Evolutionary conservation across 2,797 vertebrate species (phyloP).

Genomic region (Zenarchopterus dispar): DNA sequence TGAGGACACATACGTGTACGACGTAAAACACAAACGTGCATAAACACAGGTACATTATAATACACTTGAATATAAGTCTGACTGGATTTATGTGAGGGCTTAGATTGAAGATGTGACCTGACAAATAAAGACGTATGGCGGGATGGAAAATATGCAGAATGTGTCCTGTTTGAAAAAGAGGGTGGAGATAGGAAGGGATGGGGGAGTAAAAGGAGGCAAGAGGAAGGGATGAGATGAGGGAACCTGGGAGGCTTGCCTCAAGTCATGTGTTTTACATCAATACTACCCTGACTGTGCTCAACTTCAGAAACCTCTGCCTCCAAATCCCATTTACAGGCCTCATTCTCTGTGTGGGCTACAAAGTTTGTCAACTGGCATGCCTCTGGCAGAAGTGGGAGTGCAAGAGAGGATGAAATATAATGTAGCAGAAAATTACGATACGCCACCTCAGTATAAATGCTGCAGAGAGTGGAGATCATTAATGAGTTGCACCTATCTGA

Average conservation of each 20-base stretch:
- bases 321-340: conserved; percentile 38
- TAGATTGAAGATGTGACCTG: conserved; percentile 59
- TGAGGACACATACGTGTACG: conserved; percentile 20
- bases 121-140: conserved; percentile 51
- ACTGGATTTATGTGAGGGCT: conserved; percentile 39
- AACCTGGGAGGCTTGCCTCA: conserved; percentile 35
- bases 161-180: conserved; percentile 47
- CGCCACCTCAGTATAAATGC: conserved; percentile 14
- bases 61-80: not conserved
- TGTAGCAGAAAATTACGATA: conserved; percentile 1
- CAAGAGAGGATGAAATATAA: conserved; percentile 15
- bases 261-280: conserved; percentile 70
- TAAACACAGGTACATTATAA: not conserved
- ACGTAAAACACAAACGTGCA: conserved; percentile 9
- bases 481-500: not conserved
- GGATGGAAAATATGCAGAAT: conserved; percentile 65
- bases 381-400: conserved; percentile 8
- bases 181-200: conserved; percentile 47
- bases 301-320: conserved; percentile 21
- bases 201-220: conserved; percentile 19
- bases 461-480: conserved; percentile 1
- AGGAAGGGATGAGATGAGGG: conserved; percentile 40
- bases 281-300: conserved; percentile 16
- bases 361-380: not conserved
- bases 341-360: conserved; percentile 3